Conservation (phyloP, 2,113 vertebrate genomes). For the Cochlearius cochlearius region DNA sequence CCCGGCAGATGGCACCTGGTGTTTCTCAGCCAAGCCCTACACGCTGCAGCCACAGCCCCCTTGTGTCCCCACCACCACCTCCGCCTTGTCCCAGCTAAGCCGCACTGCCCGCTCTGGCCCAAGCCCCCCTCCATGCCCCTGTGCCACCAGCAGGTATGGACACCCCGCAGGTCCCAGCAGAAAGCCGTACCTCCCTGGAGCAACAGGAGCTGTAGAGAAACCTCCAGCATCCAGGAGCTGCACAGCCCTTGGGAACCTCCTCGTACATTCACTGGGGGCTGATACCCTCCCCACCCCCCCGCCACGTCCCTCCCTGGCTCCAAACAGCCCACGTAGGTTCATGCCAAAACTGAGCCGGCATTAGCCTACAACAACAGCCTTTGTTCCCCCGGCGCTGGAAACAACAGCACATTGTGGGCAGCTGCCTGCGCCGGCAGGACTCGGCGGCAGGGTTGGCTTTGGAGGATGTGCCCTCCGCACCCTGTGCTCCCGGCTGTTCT, state of each 20-base stretch:
- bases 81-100: background rate
- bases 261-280: background rate
- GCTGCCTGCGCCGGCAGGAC: background rate
- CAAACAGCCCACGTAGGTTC: background rate
- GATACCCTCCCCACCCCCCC: background rate
- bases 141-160: accelerated
- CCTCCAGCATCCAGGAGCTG: background rate
- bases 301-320: background rate
- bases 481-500: background rate
- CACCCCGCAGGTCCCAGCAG: background rate
- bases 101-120: accelerated
- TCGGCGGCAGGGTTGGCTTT: background rate
- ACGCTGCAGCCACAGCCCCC: accelerated
- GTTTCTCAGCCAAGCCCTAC: background rate
- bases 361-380: background rate
- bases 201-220: background rate
- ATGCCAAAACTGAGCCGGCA: background rate
- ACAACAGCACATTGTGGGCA: constrained; percentile 54
- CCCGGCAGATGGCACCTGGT: accelerated
- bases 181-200: background rate
- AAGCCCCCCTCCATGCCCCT: accelerated
- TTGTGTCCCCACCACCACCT: background rate
- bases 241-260: background rate
- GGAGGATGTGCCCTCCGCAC: background rate
- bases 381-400: background rate